phyloP scores from a whole-genome alignment of 2,888 invertebrate genomes.

The Parnassius apollo region DNA sequence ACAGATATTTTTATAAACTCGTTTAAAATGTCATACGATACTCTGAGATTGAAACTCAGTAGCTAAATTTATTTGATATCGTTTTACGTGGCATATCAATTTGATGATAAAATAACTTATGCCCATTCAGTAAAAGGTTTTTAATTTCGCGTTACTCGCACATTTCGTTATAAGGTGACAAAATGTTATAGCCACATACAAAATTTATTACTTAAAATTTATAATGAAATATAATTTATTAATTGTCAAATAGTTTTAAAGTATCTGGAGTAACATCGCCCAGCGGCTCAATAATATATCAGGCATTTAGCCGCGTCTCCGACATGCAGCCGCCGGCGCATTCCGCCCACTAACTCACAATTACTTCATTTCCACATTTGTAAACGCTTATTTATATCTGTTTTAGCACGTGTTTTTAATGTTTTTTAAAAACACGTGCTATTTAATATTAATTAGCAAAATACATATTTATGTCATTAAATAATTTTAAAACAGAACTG shows the following conservation, averaged over 20 bases:
- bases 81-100: constrained; percentile 38
- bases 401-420: constrained; percentile 6
- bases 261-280: neutral
- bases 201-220: constrained; percentile 5
- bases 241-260: constrained; percentile 11
- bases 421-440: neutral
- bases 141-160: constrained; percentile 1
- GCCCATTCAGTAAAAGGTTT: neutral
- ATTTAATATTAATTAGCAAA: neutral
- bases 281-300: constrained; percentile 6
- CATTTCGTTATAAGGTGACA: neutral
- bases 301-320: constrained; percentile 3
- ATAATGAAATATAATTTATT: constrained; percentile 3
- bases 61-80: constrained; percentile 46
- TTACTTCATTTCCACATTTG: constrained; percentile 37
- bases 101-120: constrained; percentile 29
- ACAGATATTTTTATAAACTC: constrained; percentile 60
- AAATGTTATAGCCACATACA: neutral
- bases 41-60: constrained; percentile 48
- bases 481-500: too few species aligned
- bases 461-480: neutral
- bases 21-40: constrained; percentile 54
- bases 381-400: constrained; percentile 6
- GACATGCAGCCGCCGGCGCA: constrained; percentile 35
- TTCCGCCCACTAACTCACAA: constrained; percentile 41